phyloP scores from a whole-genome alignment of 2,888 invertebrate species.

The Eumerus sabulonum region DNA sequence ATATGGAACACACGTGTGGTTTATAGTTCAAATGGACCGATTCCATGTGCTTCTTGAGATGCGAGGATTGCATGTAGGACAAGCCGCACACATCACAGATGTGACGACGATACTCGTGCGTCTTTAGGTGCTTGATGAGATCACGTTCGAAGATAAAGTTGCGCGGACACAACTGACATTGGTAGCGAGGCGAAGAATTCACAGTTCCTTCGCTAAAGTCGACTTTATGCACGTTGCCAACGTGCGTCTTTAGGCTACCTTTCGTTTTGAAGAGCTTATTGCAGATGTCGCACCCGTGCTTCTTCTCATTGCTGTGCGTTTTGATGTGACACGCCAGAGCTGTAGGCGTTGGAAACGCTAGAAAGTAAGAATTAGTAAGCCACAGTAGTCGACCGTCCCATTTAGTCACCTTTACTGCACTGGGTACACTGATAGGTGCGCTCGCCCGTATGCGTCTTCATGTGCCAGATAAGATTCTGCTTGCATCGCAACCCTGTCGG shows the following conservation, averaged over 20 bases:
- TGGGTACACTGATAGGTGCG: slow-evolving; percentile 59
- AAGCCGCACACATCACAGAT: slow-evolving; percentile 51
- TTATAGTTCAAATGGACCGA: slow-evolving; percentile 48
- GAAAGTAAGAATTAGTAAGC: slow-evolving; percentile 2
- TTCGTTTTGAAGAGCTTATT: slow-evolving; percentile 61
- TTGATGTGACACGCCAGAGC: slow-evolving; percentile 58
- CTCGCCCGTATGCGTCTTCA: slow-evolving; percentile 64
- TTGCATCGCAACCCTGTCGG: slow-evolving; percentile 53
- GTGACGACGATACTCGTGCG: slow-evolving; percentile 54
- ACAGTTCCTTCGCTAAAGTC: slow-evolving; percentile 61
- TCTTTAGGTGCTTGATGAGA: slow-evolving; percentile 58
- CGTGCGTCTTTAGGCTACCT: slow-evolving; percentile 58
- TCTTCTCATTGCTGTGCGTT: slow-evolving; percentile 59
- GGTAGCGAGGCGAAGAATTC: slow-evolving; percentile 53
- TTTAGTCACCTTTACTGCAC: slow-evolving; percentile 47
- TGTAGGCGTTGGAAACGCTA: slow-evolving; percentile 62
- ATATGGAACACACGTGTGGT: slow-evolving; percentile 48
- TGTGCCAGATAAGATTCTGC: slow-evolving; percentile 63
- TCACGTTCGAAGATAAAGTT: slow-evolving; percentile 60
- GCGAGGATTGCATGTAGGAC: slow-evolving; percentile 59
- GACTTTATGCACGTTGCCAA: slow-evolving; percentile 58
- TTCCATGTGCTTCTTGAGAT: slow-evolving; percentile 59
- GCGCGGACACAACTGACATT: slow-evolving; percentile 59
- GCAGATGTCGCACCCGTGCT: slow-evolving; percentile 61
- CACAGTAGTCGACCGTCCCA: neutral